A percentile compares a stretch with the other conserved stretches of the same genome.
Evolutionary conservation across 2,113 vertebrate species (phyloP).

Genomic region (Micromys minutus): DNA sequence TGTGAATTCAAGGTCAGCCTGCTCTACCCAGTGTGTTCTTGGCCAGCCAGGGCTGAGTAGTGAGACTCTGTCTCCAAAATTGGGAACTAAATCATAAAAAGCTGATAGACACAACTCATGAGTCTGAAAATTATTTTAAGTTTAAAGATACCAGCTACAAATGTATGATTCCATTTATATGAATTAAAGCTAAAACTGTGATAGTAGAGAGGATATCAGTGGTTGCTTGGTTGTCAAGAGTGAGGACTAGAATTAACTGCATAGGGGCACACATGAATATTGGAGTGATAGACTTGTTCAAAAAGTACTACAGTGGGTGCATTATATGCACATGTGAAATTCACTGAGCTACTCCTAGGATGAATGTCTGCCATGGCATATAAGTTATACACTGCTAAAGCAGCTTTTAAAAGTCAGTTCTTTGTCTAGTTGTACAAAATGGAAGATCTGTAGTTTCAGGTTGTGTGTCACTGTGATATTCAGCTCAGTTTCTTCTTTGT

Average conservation of each 20-base stretch:
- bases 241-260: neutral
- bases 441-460: neutral
- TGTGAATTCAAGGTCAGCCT: neutral
- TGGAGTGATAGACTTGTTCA: neutral
- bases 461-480: constrained; percentile 7
- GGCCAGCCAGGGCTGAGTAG: neutral
- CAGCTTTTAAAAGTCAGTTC: neutral
- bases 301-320: neutral
- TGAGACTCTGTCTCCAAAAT: neutral
- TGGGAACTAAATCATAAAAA: neutral
- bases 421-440: constrained; percentile 31
- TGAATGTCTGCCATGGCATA: neutral
- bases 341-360: neutral
- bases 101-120: neutral
- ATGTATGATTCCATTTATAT: neutral
- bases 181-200: neutral
- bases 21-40: neutral
- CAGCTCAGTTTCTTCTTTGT: neutral
- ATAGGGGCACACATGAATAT: neutral
- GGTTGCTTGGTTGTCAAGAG: neutral
- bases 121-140: neutral
- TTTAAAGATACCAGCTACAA: constrained; percentile 3
- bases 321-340: neutral
- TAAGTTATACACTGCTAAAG: neutral
- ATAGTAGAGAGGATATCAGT: neutral